These are phyloP conservation scores for Poecilia wingei DNA, from an alignment of 2,797 vertebrate species.

Conservation along the genomic window DNA sequence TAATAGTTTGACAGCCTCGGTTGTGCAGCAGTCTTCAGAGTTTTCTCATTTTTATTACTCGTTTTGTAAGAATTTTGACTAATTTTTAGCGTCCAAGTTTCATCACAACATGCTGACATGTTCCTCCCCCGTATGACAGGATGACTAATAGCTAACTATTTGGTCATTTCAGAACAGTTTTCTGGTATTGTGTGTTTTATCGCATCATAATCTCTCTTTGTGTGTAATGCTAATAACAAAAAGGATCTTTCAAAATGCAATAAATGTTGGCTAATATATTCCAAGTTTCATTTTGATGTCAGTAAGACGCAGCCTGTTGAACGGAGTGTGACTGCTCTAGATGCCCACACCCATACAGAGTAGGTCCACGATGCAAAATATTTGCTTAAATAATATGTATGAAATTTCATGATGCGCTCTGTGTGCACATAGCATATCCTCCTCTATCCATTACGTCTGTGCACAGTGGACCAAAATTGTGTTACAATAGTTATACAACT, in stretches of 20 bases:
- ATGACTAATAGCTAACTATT: background rate
- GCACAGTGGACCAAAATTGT: background rate
- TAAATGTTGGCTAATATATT: background rate
- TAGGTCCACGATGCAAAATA: background rate
- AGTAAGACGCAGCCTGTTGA: background rate
- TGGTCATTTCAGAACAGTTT: background rate
- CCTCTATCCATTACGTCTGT: background rate
- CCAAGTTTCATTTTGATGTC: background rate
- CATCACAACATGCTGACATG: background rate
- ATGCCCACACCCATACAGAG: background rate
- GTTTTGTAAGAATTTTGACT: background rate
- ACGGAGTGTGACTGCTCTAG: background rate
- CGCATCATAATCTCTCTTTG: background rate
- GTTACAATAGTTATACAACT: background rate
- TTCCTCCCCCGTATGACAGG: background rate
- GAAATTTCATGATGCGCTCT: background rate
- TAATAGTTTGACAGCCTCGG: background rate
- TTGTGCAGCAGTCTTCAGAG: background rate
- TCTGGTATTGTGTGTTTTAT: background rate
- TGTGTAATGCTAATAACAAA: background rate
- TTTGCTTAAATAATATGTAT: background rate
- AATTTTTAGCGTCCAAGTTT: background rate
- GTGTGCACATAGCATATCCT: background rate
- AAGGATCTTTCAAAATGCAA: background rate
- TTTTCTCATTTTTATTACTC: background rate